Evolutionary conservation across 1,140 invertebrate genomes (phyloP), one percentile per base, ranked within the genome.

Genomic region (Nephila pilipes): DNA sequence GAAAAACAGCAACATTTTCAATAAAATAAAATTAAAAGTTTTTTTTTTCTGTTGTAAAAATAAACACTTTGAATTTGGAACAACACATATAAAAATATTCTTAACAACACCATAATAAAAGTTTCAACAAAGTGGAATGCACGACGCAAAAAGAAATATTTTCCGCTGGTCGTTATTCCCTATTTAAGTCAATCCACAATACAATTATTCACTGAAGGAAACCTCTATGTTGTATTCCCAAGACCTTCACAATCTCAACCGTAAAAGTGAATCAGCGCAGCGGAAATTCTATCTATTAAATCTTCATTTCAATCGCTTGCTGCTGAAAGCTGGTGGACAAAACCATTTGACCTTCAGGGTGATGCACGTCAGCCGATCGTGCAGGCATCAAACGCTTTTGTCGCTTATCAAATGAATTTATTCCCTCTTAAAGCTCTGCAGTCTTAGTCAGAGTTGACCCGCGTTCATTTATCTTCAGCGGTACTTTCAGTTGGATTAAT

Each of bases 231-330:
- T 6, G 8, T 20, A 55, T 29, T 12, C 14, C 6, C 25, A 12
- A 6, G 18, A 16, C 32, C 29, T 32, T 14, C 65, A 18, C 29
- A 75, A 75, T 5, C 18, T 29, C 65, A 29, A 18, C 65, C 65
- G 18, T 36, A 16, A 32, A 12, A 36, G 65, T 18, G 25, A 36
- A 12, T 29, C 29, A 55, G 22, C n/a, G 36, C 5, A 38, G 22
- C 80, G 80, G 36, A 81, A 81, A n/a, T 54, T 81, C 38, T 3
- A 55, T 46, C 80, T 54, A 81, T 81, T 81, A 81, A 81, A 81
- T 81, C 80, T 81, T 54, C 80, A 55, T 81, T 81, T 81, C 20
- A 46, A 55, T n/a, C 80, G 80, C 36, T 81, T 81, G 46, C 14
- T 81, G 38, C 6, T 8, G 36, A 46, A 25, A 81, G 65, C 22